These are phyloP conservation scores for Argopecten irradians DNA, from an alignment of 1,140 invertebrate genomes.

Conservation along the genomic window DNA sequence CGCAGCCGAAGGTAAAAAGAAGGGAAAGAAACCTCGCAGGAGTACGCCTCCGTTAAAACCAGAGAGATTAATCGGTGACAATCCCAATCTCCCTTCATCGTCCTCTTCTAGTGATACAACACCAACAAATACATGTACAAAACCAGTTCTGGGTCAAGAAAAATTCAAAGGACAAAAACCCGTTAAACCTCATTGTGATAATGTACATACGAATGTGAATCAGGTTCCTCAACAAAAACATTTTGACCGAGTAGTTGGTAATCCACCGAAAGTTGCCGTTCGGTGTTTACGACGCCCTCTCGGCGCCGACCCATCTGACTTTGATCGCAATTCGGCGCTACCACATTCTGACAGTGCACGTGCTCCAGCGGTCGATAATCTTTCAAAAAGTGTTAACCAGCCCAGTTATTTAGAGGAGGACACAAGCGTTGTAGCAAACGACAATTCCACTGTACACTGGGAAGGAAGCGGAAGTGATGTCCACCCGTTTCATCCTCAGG, in stretches of 20 bases:
- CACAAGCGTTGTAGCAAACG: background rate
- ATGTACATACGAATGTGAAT: background rate
- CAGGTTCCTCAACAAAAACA: background rate
- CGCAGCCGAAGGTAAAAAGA: constrained; percentile 39
- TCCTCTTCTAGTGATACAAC: background rate
- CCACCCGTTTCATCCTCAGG: background rate
- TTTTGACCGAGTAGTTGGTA: background rate
- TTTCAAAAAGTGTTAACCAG: background rate
- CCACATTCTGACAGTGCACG: constrained; percentile 14
- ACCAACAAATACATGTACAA: background rate
- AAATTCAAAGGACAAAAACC: background rate
- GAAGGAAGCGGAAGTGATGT: background rate
- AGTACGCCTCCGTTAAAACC: constrained; percentile 24
- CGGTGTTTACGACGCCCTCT: constrained; percentile 57
- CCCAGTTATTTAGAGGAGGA: background rate
- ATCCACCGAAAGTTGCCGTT: constrained; percentile 28
- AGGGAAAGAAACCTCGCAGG: constrained; percentile 40
- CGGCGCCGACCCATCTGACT: constrained; percentile 42
- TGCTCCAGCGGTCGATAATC: background rate
- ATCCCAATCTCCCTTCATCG: background rate
- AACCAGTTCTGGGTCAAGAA: background rate
- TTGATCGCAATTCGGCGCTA: constrained; percentile 45
- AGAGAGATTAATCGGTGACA: constrained; percentile 23
- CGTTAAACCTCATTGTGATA: background rate
- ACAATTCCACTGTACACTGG: background rate